Conservation (phyloP, 1,140 invertebrate genomes). For the Panagrolaimus sp. region DNA sequence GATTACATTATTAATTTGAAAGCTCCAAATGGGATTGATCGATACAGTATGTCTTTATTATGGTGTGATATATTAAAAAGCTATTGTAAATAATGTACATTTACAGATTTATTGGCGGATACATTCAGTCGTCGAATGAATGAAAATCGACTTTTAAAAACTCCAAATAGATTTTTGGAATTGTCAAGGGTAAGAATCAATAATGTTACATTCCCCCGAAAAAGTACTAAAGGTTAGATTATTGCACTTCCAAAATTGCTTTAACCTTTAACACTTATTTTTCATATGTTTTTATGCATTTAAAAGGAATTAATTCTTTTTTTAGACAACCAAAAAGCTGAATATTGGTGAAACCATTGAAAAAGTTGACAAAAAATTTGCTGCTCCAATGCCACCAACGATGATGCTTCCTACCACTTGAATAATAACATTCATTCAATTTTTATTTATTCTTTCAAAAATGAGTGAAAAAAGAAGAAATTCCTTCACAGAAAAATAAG, state of each 20-base stretch:
- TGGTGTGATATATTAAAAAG: too few relatives aligned
- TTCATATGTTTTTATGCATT: too few relatives aligned
- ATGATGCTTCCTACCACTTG: too few relatives aligned
- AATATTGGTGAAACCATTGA: neutral
- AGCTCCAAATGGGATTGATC: constrained; percentile 1
- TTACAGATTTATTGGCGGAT: neutral
- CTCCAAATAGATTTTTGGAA: neutral
- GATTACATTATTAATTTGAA: neutral
- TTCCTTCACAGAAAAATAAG: too few relatives aligned
- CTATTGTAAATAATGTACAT: neutral
- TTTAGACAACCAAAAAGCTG: neutral
- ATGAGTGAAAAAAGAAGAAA: too few relatives aligned
- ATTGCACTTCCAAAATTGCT: neutral
- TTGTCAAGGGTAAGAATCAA: constrained; percentile 5
- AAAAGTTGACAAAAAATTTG: constrained; percentile 13
- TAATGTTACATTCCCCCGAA: too few relatives aligned
- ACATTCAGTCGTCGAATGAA: neutral
- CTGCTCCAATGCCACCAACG: neutral
- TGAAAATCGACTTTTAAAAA: neutral
- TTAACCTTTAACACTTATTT: too few relatives aligned
- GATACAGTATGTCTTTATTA: neutral
- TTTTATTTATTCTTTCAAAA: too few relatives aligned
- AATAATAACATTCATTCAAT: too few relatives aligned
- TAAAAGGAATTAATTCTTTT: neutral
- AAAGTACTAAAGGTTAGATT: too few relatives aligned